Percentiles rank a stretch among this genome's conserved stretches.
phyloP scores from a whole-genome alignment of 2,113 vertebrate species.

The Archocentrus centrarchus region DNA sequence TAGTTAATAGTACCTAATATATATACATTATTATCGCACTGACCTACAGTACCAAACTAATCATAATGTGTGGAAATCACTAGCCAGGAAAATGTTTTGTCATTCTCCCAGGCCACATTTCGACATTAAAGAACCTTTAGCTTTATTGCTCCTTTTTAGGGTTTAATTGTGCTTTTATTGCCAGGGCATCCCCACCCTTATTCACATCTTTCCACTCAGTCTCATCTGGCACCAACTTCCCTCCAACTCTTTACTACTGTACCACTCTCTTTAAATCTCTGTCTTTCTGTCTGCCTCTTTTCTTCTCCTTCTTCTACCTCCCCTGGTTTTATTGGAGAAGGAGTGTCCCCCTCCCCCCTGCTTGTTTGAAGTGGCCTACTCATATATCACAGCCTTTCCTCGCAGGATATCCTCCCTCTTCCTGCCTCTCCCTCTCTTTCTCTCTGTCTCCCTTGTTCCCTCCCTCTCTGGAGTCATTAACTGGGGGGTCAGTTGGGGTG shows the following conservation, averaged over 20 bases:
- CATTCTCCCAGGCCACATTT: slow-evolving; percentile 9
- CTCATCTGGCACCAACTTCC: slow-evolving; percentile 43
- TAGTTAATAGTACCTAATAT: neutral
- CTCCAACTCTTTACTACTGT: slow-evolving; percentile 55
- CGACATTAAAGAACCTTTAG: slow-evolving; percentile 27
- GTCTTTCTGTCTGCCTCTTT: slow-evolving; percentile 19
- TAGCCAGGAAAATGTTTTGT: slow-evolving; percentile 4
- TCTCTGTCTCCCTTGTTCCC: slow-evolving; percentile 29
- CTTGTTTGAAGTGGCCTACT: slow-evolving; percentile 77
- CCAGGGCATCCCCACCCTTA: slow-evolving; percentile 17
- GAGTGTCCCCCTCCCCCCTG: slow-evolving; percentile 54
- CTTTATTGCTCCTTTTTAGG: slow-evolving; percentile 12
- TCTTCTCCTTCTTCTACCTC: slow-evolving; percentile 55
- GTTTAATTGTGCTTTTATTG: slow-evolving; percentile 33
- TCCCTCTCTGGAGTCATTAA: slow-evolving; percentile 36
- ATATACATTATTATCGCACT: neutral
- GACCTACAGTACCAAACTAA: neutral
- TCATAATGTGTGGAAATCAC: slow-evolving; percentile 4
- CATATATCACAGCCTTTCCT: slow-evolving; percentile 77
- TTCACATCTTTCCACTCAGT: neutral
- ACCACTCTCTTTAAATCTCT: slow-evolving; percentile 51
- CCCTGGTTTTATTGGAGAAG: slow-evolving; percentile 75
- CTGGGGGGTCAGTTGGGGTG: slow-evolving; percentile 18
- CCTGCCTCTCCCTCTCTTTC: slow-evolving; percentile 61
- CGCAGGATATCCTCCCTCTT: slow-evolving; percentile 79